phyloP scores from a whole-genome alignment of 2,888 invertebrate genomes.

The Priocnemis perturbator region DNA sequence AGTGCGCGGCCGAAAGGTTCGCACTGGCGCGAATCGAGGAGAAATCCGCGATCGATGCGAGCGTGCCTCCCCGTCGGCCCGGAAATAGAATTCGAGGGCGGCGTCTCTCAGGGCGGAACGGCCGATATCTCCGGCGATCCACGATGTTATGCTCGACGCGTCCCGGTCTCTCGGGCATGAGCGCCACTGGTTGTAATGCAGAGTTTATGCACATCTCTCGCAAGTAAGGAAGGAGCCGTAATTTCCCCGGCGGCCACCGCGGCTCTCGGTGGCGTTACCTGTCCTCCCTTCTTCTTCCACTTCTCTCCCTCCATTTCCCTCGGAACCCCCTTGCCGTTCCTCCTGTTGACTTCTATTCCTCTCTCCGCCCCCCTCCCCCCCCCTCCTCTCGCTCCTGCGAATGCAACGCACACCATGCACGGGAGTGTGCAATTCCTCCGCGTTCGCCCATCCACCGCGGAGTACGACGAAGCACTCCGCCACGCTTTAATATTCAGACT shows the following conservation, averaged over 20 bases:
- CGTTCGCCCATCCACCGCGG: constrained; percentile 50
- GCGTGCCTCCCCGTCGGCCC: not conserved
- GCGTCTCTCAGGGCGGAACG: too few relatives aligned
- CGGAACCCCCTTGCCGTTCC: constrained; percentile 38
- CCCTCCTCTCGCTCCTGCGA: constrained; percentile 31
- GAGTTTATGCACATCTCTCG: constrained; percentile 74
- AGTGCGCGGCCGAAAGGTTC: too few relatives aligned
- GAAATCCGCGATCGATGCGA: too few relatives aligned
- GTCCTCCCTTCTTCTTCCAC: constrained; percentile 59
- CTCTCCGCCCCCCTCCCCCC: constrained; percentile 39
- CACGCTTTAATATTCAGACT: constrained; percentile 75
- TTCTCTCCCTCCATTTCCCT: constrained; percentile 46
- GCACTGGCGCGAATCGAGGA: too few relatives aligned
- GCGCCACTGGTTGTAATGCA: constrained; percentile 71
- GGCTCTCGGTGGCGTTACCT: constrained; percentile 72
- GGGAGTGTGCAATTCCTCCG: constrained; percentile 43
- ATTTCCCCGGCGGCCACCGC: constrained; percentile 75
- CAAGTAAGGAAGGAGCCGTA: constrained; percentile 72
- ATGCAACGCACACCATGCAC: constrained; percentile 2
- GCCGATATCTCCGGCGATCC: too few relatives aligned
- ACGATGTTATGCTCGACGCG: not conserved
- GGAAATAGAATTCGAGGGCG: too few relatives aligned
- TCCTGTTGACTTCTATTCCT: constrained; percentile 32
- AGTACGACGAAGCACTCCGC: constrained; percentile 63
- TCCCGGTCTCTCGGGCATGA: constrained; percentile 43